A percentile compares a stretch with the other conserved stretches of the same genome.
These are phyloP conservation scores for Helostoma temminkii DNA, from an alignment of 2,797 vertebrate genomes.

Conservation along the genomic window DNA sequence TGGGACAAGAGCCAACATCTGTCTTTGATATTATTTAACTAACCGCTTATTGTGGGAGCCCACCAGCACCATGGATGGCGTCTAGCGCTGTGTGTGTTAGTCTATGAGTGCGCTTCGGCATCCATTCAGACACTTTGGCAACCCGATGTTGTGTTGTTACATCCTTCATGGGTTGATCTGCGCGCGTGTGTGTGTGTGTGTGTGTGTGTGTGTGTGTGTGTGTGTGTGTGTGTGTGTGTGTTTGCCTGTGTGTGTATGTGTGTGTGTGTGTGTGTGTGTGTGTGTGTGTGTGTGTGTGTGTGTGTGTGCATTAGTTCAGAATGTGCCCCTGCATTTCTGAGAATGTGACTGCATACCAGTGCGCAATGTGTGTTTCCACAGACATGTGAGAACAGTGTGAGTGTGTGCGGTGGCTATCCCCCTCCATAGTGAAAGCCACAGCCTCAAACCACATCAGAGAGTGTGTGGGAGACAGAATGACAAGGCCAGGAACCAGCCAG, in stretches of 20 bases:
- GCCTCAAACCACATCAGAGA: slow-evolving; percentile 82
- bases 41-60: slow-evolving; percentile 83
- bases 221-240: slow-evolving; percentile 34
- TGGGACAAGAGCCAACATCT: slow-evolving; percentile 82
- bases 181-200: slow-evolving; percentile 34
- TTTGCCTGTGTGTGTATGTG: too few relatives aligned
- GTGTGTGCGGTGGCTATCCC: slow-evolving; percentile 76
- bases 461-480: slow-evolving; percentile 81
- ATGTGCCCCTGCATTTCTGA: slow-evolving; percentile 73
- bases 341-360: slow-evolving; percentile 79
- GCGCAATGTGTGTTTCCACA: slow-evolving; percentile 80
- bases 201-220: slow-evolving; percentile 31
- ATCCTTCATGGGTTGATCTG: slow-evolving; percentile 62
- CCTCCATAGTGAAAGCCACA: slow-evolving; percentile 79
- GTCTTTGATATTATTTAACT: slow-evolving; percentile 84
- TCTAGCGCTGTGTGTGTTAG: slow-evolving; percentile 73
- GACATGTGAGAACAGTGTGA: slow-evolving; percentile 82
- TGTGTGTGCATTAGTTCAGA: slow-evolving; percentile 43
- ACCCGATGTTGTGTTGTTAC: slow-evolving; percentile 68
- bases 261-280: slow-evolving; percentile 32
- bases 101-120: slow-evolving; percentile 61
- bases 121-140: slow-evolving; percentile 73
- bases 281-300: slow-evolving; percentile 34
- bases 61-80: slow-evolving; percentile 78
- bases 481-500: slow-evolving; percentile 81